phyloP scores from a whole-genome alignment of 1,140 invertebrate species.

The Potamilus streckersoni region DNA sequence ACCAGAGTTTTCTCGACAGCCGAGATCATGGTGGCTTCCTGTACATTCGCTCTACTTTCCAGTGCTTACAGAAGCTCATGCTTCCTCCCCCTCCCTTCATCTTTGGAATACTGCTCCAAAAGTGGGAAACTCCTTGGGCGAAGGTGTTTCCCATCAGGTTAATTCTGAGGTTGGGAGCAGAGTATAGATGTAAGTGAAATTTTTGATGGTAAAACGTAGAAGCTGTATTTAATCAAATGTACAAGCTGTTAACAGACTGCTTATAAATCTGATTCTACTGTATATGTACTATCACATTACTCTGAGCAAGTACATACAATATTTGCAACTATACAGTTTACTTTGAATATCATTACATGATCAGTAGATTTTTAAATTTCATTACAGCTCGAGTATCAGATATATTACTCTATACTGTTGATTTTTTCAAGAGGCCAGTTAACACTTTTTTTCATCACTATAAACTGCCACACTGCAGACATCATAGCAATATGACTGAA shows the following conservation, averaged over 20 bases:
- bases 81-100: conserved; percentile 83
- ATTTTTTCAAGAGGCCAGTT: too few species aligned
- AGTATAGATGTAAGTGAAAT: conserved; percentile 77
- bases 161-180: conserved; percentile 84
- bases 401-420: too few species aligned
- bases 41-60: conserved; percentile 84
- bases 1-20: conserved; percentile 77
- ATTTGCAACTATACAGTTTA: too few species aligned
- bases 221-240: neutral
- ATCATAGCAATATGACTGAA: too few species aligned
- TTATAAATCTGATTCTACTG: too few species aligned
- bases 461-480: too few species aligned
- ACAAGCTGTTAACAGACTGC: neutral
- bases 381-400: too few species aligned
- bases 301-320: too few species aligned
- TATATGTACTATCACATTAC: too few species aligned
- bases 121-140: conserved; percentile 89
- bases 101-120: conserved; percentile 85
- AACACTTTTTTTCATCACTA: too few species aligned
- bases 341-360: too few species aligned
- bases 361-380: too few species aligned
- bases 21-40: conserved; percentile 87
- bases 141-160: conserved; percentile 85
- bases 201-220: neutral
- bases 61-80: conserved; percentile 82